Base-by-base conservation (phyloP, 2,888 invertebrate species). In the Plagodis dolabraria region DNA sequence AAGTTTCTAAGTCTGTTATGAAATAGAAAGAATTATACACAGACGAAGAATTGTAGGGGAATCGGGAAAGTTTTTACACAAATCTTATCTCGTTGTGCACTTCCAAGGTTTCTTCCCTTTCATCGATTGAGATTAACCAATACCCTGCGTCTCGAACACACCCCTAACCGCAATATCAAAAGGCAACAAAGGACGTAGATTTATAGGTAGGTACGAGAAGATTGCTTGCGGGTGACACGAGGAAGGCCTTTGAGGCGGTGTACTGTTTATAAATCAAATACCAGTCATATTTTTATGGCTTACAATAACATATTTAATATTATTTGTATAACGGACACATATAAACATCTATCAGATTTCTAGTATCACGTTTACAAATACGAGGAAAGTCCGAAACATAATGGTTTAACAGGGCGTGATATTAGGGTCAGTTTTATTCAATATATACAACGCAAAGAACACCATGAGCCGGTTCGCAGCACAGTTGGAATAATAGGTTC, bases 401-500 rank as follows among this genome's bases (percentile, higher is more conserved):
- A 36, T 40, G 10, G 36, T 0, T 46, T 61, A 11, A 7, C 48
- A 53, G 38, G 60, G 56, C 9, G 10, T 9, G 43, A 6, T 33
- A 35, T 49, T 42, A 46, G 56, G 52, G 48, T 35, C 51, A 11
- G 33, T 33, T 53, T 45, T 35, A 8, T 56, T 45, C 10, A 53
- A 42, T 33, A 38, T 52, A 11, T 47, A 47, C 47, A 35, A 42
- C 47, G 43, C 35, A 50, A 50, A 36, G 44, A 43, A 47, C 42
- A 38, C 33, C 38, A 47, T 46, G 50, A 7, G 54, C 42, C 50
- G 49, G 46, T 35, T 43, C 12, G 51, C 10, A 51, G 47, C 59
- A 51, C 58, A 58, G 49, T 47, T 35, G 47, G 40, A 33, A 60
- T 49, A 53, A 56, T 56, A 53, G 45, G 55, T 45, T 35, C 40